phyloP scores from a whole-genome alignment of 1,140 invertebrate genomes.

The Aporrectodea caliginosa region DNA sequence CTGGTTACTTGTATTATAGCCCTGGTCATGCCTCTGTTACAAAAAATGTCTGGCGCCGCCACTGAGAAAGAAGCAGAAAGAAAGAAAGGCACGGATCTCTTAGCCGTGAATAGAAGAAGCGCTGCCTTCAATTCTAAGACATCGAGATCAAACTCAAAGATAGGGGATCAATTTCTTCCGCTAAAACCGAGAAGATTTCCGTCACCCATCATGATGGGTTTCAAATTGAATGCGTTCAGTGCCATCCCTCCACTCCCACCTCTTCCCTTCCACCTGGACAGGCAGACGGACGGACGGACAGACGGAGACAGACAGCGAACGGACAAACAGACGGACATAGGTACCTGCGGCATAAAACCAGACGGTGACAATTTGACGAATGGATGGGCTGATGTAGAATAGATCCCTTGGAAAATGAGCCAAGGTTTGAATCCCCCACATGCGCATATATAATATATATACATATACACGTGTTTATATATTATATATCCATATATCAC shows the following conservation, averaged over 20 bases:
- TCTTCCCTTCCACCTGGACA: no score
- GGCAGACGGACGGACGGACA: neutral
- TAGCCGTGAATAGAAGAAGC: neutral
- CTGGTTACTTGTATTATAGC: no score
- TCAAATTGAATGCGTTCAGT: neutral
- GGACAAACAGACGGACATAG: neutral
- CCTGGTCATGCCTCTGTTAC: no score
- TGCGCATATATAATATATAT: neutral
- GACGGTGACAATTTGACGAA: no score
- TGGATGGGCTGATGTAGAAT: neutral
- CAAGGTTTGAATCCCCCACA: neutral
- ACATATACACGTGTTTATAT: neutral
- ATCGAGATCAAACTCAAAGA: no score
- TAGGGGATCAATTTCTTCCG: neutral
- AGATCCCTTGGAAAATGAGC: neutral
- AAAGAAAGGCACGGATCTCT: neutral
- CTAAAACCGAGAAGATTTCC: neutral
- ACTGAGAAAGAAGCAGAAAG: no score
- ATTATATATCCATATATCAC: neutral
- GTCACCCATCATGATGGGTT: neutral
- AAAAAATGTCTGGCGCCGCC: no score
- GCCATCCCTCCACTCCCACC: no score
- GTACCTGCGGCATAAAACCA: neutral
- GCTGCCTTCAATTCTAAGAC: neutral
- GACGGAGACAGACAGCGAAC: constrained; percentile 1